Conservation (phyloP, 2,888 invertebrate species). For the Lepeophtheirus nordmannii region DNA sequence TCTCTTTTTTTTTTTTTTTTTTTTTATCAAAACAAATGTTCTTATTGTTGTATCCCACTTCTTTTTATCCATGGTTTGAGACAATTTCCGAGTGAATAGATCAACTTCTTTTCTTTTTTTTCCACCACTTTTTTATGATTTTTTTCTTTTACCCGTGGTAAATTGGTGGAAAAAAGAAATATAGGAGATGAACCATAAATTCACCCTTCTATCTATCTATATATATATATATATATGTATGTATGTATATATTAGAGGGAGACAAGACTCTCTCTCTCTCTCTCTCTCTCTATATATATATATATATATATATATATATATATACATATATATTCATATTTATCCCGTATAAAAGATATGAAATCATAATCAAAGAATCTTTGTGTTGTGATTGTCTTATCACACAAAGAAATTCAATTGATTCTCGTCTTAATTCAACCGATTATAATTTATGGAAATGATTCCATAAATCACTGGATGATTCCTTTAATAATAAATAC, state of each 20-base stretch:
- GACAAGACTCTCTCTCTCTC: no score
- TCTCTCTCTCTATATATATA: background rate
- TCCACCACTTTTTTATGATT: background rate
- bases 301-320: no score
- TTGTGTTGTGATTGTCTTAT: conserved; percentile 2
- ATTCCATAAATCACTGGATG: no score
- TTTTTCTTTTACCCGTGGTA: background rate
- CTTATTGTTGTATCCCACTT: background rate
- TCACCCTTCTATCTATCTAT: background rate
- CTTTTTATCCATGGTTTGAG: background rate
- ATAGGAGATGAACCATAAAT: conserved; percentile 2
- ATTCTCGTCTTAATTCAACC: background rate
- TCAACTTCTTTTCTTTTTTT: background rate
- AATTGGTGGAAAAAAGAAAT: conserved; percentile 4
- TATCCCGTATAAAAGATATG: background rate
- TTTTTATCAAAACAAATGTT: conserved; percentile 1
- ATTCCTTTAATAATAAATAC: no score
- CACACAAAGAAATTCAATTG: conserved; percentile 3
- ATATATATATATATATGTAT: no score
- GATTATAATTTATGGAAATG: background rate
- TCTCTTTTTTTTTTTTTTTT: background rate
- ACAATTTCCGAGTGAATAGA: conserved; percentile 2
- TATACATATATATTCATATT: background rate
- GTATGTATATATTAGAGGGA: no score
- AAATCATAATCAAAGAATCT: background rate